phyloP scores from a whole-genome alignment of 2,113 vertebrate genomes.

The Cairina moschata region DNA sequence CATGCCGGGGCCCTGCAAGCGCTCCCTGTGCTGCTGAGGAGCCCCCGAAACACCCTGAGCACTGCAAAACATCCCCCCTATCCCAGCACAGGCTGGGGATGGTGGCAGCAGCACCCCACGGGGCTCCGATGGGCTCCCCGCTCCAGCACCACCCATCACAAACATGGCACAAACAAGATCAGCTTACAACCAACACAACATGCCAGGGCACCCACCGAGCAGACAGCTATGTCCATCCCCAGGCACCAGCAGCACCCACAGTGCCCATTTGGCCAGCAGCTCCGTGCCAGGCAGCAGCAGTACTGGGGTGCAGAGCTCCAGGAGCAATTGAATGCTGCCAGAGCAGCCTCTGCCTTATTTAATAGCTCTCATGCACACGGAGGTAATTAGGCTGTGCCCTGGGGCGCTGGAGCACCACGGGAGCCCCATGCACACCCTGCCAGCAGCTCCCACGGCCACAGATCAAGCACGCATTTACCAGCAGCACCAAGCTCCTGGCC shows the following conservation, averaged over 20 bases:
- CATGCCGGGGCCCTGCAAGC: background rate
- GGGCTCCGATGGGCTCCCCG: fast-evolving
- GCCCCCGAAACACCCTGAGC: background rate
- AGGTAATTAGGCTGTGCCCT: background rate
- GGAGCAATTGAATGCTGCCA: fast-evolving
- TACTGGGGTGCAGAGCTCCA: fast-evolving
- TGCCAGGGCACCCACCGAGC: fast-evolving
- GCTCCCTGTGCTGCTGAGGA: background rate
- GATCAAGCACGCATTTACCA: fast-evolving
- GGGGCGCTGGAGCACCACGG: background rate
- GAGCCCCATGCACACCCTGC: fast-evolving
- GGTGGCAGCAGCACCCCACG: background rate
- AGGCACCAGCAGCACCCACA: no score
- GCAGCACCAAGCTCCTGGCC: no score
- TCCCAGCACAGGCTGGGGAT: background rate
- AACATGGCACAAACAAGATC: no score
- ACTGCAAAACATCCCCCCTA: no score
- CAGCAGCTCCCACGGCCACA: fast-evolving
- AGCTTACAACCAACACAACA: fast-evolving
- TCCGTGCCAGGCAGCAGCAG: fast-evolving
- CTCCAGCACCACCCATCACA: fast-evolving
- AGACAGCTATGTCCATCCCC: no score
- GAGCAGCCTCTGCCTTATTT: background rate
- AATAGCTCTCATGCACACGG: background rate
- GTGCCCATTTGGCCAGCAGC: fast-evolving